Base-by-base conservation (phyloP, 2,113 vertebrate species). In the Sturnira hondurensis region DNA sequence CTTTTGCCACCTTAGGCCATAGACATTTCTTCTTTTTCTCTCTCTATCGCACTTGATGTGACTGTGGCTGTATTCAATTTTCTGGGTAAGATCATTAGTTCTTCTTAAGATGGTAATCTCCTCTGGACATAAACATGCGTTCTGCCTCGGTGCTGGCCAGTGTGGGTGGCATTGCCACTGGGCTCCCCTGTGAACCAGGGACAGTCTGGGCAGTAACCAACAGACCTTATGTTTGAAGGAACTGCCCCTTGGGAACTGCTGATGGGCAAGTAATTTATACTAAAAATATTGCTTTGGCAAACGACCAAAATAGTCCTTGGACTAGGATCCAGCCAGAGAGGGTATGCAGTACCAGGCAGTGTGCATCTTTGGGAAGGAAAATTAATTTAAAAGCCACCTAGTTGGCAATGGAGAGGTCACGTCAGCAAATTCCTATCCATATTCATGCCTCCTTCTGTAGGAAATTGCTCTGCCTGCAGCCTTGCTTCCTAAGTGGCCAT, bases 231-330 rank as follows among this genome's bases (percentile, higher is more conserved):
- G 0, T 80, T 84, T 50, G 38, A 43, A 89, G 68, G 91, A 90
- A 74, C 65, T 70, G 0, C 74, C 38, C 4, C 67, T 67, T 8
- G 5, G 43, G 41, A 65, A 65, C 80, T 26, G 15, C 19, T 70
- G 38, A 16, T 84, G 15, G 16, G 43, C 43, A 84, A 68, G 41
- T 54, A 52, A 85, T 50, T 88, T 65, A 47, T 58, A 81, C 8
- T 81, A 11, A 88, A 91, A 96, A 68, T 33, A 86, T 19, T 91
- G 24, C 38, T 80, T 87, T 87, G 65, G 19, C 31, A 83, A 95
- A 67, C n/a, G 76, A 17, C 50, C 52, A 80, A 78, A 89, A 54
- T 89, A 36, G 71, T 83, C 24, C 61, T 73, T 65, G 28, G 58
- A n/a, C 26, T 28, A 26, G 33, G 74, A 74, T 38, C 63, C 9